Percentiles rank a stretch among this genome's conserved stretches.
Evolutionary conservation across 2,888 invertebrate genomes (phyloP).

Genomic region (Tridacna gigas): DNA sequence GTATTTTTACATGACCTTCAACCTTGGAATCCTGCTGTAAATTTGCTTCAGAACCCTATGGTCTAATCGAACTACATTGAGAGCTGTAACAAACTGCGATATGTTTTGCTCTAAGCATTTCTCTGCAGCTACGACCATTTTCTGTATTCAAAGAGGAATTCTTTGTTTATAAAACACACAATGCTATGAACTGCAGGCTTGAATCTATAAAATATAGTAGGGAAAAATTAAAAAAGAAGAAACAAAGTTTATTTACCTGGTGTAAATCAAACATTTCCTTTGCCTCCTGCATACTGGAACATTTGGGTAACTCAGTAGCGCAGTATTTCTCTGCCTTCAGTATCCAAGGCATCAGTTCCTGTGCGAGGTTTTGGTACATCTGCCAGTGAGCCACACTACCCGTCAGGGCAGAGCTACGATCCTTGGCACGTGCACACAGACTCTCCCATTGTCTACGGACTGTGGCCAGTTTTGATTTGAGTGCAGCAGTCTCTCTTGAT

Average conservation of each 20-base stretch:
- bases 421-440: constrained; percentile 91
- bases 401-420: constrained; percentile 90
- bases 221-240: too few species aligned
- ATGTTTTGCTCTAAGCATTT: too few species aligned
- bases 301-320: constrained; percentile 90
- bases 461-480: constrained; percentile 91
- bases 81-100: too few species aligned
- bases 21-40: neutral
- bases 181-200: too few species aligned
- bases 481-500: constrained; percentile 89
- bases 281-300: constrained; percentile 92
- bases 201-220: too few species aligned
- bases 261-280: constrained; percentile 86
- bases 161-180: too few species aligned
- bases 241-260: constrained; percentile 85
- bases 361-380: constrained; percentile 91
- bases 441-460: constrained; percentile 91
- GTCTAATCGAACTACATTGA: too few species aligned
- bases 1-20: too few species aligned
- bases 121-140: too few species aligned
- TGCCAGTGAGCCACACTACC: constrained; percentile 94
- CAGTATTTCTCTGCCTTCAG: constrained; percentile 94
- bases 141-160: too few species aligned
- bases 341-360: constrained; percentile 94
- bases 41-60: too few species aligned